Conservation (phyloP, 2,888 invertebrate genomes). For the Nudaria mundana region DNA sequence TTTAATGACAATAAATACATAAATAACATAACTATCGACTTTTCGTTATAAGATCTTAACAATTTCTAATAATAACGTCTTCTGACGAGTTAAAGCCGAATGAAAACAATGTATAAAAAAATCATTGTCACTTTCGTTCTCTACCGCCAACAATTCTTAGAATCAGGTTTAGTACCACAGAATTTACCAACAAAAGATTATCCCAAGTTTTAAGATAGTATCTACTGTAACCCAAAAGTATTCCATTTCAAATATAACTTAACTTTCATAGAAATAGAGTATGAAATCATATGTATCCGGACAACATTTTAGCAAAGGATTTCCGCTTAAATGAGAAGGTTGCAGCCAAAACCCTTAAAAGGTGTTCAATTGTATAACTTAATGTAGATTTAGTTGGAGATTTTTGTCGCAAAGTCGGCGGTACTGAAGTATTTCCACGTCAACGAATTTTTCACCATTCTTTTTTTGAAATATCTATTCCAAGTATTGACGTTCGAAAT, state of each 20-base stretch:
- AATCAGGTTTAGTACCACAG: constrained; percentile 53
- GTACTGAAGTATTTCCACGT: constrained; percentile 58
- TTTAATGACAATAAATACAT: too few relatives aligned
- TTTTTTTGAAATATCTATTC: too few relatives aligned
- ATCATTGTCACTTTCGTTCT: constrained; percentile 54
- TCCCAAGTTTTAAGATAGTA: constrained; percentile 45
- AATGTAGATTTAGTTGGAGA: constrained; percentile 35
- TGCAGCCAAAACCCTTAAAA: constrained; percentile 57
- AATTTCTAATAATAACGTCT: too few relatives aligned
- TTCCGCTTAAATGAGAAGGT: constrained; percentile 53
- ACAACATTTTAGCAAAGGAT: constrained; percentile 31
- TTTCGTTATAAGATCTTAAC: too few relatives aligned
- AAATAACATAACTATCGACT: too few relatives aligned
- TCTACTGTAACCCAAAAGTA: constrained; percentile 26
- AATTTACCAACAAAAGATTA: constrained; percentile 77
- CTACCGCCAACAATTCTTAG: constrained; percentile 46
- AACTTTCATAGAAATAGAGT: constrained; percentile 13
- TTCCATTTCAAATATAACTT: constrained; percentile 17
- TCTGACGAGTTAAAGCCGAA: too few relatives aligned
- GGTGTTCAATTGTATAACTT: constrained; percentile 74
- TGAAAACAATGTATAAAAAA: constrained; percentile 4
- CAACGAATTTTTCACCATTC: constrained; percentile 46
- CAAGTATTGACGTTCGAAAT: too few relatives aligned
- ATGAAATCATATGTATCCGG: constrained; percentile 10
- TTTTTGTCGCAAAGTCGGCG: constrained; percentile 38